A percentile compares a stretch with the other conserved stretches of the same genome.
Evolutionary conservation across 2,888 invertebrate genomes (phyloP).

Genomic region (Idaea biselata): DNA sequence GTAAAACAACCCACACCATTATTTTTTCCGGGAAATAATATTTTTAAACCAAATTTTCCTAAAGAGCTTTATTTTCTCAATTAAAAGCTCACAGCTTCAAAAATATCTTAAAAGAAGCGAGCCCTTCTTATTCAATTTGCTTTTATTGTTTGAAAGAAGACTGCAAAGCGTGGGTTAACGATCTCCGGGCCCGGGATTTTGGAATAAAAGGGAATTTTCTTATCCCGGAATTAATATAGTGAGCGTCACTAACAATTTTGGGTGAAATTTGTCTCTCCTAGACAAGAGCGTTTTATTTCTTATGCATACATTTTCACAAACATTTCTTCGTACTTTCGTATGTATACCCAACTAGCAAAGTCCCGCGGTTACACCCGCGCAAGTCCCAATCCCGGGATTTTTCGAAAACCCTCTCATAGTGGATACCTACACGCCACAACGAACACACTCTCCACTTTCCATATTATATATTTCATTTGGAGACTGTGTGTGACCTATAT

Average conservation of each 20-base stretch:
- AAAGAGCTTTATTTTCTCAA: slow-evolving; percentile 44
- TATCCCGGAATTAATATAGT: slow-evolving; percentile 51
- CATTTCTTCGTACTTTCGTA: not conserved
- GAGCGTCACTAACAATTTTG: slow-evolving; percentile 44
- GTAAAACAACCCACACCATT: slow-evolving; percentile 15
- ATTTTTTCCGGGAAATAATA: slow-evolving; percentile 18
- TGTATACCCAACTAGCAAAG: too few relatives aligned
- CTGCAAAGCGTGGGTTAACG: slow-evolving; percentile 51
- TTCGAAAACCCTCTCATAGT: too few relatives aligned
- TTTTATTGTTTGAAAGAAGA: slow-evolving; percentile 60
- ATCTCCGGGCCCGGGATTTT: slow-evolving; percentile 37
- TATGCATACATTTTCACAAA: not conserved
- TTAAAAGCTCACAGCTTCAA: slow-evolving; percentile 40
- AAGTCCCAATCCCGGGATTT: too few relatives aligned
- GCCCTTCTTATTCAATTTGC: slow-evolving; percentile 54
- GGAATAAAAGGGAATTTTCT: slow-evolving; percentile 46
- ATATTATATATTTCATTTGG: too few relatives aligned
- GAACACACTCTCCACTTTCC: too few relatives aligned
- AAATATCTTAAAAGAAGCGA: slow-evolving; percentile 45
- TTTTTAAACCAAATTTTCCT: slow-evolving; percentile 31
- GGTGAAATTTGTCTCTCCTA: slow-evolving; percentile 35
- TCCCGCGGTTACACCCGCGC: too few relatives aligned
- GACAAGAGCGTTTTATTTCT: slow-evolving; percentile 31
- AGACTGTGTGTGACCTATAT: too few relatives aligned
- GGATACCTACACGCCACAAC: too few relatives aligned